Evolutionary conservation across 2,888 invertebrate genomes (phyloP).

Genomic region (Erebia ligea): DNA sequence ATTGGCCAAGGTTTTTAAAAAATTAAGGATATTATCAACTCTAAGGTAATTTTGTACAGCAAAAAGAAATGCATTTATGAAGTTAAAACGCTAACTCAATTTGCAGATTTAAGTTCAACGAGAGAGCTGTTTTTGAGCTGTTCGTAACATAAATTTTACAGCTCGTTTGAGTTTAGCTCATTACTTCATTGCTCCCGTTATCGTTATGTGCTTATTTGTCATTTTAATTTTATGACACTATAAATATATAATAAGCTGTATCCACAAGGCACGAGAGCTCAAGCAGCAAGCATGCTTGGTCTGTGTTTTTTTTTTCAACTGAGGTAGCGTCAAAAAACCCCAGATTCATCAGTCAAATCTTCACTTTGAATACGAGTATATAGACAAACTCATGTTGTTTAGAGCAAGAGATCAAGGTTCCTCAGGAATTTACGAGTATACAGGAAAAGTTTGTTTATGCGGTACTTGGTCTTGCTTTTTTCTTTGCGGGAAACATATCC

Average conservation of each 20-base stretch:
- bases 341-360: background rate
- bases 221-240: slow-evolving; percentile 24
- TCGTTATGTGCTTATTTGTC: slow-evolving; percentile 25
- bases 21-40: background rate
- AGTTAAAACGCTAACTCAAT: slow-evolving; percentile 69
- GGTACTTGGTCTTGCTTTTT: background rate
- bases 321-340: background rate
- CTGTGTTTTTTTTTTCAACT: background rate
- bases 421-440: no score
- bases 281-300: background rate
- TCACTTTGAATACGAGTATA: no score
- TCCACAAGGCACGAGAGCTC: background rate
- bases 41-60: background rate
- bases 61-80: background rate
- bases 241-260: slow-evolving; percentile 11
- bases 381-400: no score
- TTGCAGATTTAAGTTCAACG: slow-evolving; percentile 67
- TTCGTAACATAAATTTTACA: slow-evolving; percentile 78
- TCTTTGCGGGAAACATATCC: background rate
- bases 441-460: no score
- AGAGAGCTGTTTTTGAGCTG: slow-evolving; percentile 76
- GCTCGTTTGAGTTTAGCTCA: slow-evolving; percentile 79
- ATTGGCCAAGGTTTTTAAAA: background rate
- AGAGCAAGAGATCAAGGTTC: no score
- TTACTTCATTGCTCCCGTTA: slow-evolving; percentile 68